Base-by-base conservation (phyloP, 2,797 vertebrate genomes). In the Melanotaenia nigrans region DNA sequence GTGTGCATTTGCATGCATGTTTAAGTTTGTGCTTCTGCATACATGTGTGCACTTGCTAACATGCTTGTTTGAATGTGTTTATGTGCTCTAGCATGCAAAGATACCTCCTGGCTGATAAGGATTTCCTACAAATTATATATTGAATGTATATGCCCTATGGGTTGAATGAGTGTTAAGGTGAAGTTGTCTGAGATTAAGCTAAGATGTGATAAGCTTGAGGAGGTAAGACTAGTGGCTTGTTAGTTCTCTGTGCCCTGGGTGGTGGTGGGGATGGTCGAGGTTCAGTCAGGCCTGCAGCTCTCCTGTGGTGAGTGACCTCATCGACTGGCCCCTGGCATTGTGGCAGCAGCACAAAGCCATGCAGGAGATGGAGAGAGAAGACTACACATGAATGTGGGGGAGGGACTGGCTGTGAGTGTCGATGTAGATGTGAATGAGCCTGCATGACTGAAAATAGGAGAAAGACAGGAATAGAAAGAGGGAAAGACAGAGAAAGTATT, bases 221-320 rank as follows among this genome's bases (percentile, higher is more conserved):
- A 85, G 85, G 83, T 57, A 74, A 69, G 40, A 9, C 62, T 13
- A 42, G 38, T 30, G 56, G 66, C 22, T 75, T 61, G 66, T 68
- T 73, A 63, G 69, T 60, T 47, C 25, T 61, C 68, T 62, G 73
- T 22, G 54, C 1, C 6, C 59, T 69, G 75, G 80, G 61, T 73
- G 76, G 73, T 56, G 25, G 85, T 79, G 88, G 87, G 68, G 83
- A 87, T 83, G 87, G 85, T 85, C 20, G 84, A 51, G 85, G 82
- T 84, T 90, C 90, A 92, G 77, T 90, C 85, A 91, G 90, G 89
- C 90, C 90, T 90, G 87, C 86, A 90, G 90, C 82, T 90, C 92
- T 92, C 92, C 92, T 84, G 91, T 87, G 86, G 92, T 90, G 92
- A 90, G 82, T 92, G 92, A 93, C 92, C 92, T 91, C 92, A 92